phyloP scores from a whole-genome alignment of 64 coral and sea anemone genomes.

The Stylophora pistillata region DNA sequence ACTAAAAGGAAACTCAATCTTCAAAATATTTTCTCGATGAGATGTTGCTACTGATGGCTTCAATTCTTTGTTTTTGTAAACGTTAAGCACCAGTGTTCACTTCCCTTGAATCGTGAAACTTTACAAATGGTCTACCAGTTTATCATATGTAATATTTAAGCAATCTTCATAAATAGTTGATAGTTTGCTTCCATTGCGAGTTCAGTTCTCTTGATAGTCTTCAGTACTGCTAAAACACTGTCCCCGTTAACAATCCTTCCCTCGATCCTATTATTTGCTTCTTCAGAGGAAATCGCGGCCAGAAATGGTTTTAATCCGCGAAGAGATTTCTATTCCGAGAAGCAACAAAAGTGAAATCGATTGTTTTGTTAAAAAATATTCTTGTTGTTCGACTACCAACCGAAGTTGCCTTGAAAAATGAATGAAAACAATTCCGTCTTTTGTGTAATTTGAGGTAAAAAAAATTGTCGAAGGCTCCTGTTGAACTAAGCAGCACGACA shows the following conservation, averaged over 20 bases:
- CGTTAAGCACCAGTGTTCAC: conserved; percentile 55
- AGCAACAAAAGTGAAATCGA: not conserved
- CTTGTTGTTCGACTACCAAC: not conserved
- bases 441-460: not conserved
- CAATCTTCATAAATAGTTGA: conserved; percentile 88
- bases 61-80: conserved; percentile 64
- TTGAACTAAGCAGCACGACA: not conserved
- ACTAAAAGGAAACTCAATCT: not conserved
- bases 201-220: conserved; percentile 16
- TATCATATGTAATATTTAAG: conserved; percentile 96
- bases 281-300: not conserved
- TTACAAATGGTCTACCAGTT: conserved; percentile 71
- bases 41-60: not conserved
- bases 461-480: not conserved
- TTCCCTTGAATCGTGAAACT: conserved; percentile 33
- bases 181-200: conserved; percentile 41
- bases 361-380: not conserved
- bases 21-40: conserved; percentile 28
- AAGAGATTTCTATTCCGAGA: not conserved
- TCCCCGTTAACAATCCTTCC: not conserved
- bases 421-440: not conserved
- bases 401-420: not conserved
- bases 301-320: not conserved
- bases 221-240: conserved; percentile 1
- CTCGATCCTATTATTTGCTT: not conserved